These are phyloP conservation scores for Gastracanthus pulcherrimus DNA, from an alignment of 2,888 invertebrate genomes.

Conservation along the genomic window DNA sequence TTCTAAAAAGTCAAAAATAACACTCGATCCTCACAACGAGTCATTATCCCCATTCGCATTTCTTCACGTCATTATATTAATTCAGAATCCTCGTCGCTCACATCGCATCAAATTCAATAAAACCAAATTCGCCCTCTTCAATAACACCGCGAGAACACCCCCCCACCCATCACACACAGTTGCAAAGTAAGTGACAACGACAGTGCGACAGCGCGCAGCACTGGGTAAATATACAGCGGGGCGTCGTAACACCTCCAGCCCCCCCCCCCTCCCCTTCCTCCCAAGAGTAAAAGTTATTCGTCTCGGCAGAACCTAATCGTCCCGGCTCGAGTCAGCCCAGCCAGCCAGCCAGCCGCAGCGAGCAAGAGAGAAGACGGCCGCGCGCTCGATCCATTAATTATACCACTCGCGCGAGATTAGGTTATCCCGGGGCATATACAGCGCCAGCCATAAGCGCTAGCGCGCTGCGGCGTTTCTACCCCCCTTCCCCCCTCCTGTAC, in stretches of 20 bases:
- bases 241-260: not conserved
- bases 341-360: not conserved
- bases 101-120: too few relatives aligned
- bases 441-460: constrained; percentile 40
- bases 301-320: constrained; percentile 46
- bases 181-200: constrained; percentile 32
- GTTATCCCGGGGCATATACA: constrained; percentile 46
- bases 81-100: too few relatives aligned
- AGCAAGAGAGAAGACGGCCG: not conserved
- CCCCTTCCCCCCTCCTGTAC: not conserved
- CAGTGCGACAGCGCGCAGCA: not conserved
- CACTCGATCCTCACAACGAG: too few relatives aligned
- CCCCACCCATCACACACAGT: too few relatives aligned
- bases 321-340: not conserved
- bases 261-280: not conserved
- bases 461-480: constrained; percentile 28
- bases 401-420: constrained; percentile 55
- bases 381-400: constrained; percentile 56
- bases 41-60: too few relatives aligned
- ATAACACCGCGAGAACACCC: constrained; percentile 15
- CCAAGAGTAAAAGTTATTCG: constrained; percentile 53
- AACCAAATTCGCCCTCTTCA: not conserved
- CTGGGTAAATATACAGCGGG: constrained; percentile 27
- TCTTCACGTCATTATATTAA: too few relatives aligned
- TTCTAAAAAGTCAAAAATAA: too few relatives aligned